phyloP scores from a whole-genome alignment of 92 coral and sea anemone genomes.

The Micromussa lordhowensis region DNA sequence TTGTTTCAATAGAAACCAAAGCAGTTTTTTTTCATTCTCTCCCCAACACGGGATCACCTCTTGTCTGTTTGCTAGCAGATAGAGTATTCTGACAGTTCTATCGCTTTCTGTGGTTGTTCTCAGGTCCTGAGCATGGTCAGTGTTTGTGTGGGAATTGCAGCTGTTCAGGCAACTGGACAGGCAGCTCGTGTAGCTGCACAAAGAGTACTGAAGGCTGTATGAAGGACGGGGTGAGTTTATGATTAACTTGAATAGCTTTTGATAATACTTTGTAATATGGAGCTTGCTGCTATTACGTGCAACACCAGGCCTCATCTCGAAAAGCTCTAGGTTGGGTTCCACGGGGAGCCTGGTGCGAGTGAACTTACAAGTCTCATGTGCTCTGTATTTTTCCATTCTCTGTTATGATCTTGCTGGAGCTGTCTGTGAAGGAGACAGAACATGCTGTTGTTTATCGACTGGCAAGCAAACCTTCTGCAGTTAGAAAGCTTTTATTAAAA shows the following conservation, averaged over 20 bases:
- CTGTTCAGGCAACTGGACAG: slow-evolving; percentile 92
- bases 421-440: not conserved
- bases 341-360: too few species aligned
- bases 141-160: slow-evolving; percentile 84
- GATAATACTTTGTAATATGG: not conserved
- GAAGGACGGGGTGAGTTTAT: slow-evolving; percentile 78
- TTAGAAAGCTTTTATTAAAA: not conserved
- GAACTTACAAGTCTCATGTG: too few species aligned
- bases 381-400: too few species aligned
- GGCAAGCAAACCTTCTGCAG: not conserved
- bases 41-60: too few species aligned
- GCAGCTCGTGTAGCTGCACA: slow-evolving; percentile 83
- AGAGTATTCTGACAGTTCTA: not conserved
- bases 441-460: not conserved
- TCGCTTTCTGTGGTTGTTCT: slow-evolving; percentile 1
- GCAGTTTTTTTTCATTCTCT: too few species aligned
- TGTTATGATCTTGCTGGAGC: not conserved
- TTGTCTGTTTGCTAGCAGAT: not conserved
- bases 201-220: slow-evolving; percentile 74
- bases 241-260: not conserved
- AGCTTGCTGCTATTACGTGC: too few species aligned
- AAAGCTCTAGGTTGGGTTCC: too few species aligned
- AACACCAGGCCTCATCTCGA: too few species aligned
- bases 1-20: too few species aligned
- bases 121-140: slow-evolving; percentile 77